These are phyloP conservation scores for Vombatus ursinus DNA, from an alignment of 2,113 vertebrate species.

Conservation along the genomic window DNA sequence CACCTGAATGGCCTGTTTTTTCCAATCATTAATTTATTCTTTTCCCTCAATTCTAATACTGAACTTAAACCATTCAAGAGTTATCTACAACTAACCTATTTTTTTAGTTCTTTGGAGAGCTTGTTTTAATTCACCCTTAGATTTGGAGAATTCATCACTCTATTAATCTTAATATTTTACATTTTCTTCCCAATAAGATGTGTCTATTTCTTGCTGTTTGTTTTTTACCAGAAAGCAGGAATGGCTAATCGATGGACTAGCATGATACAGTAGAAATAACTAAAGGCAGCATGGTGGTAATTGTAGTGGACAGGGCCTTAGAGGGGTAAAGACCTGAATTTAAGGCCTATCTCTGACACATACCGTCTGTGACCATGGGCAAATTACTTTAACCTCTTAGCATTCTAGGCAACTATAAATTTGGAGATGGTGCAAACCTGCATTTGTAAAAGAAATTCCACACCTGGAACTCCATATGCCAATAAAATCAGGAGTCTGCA, in stretches of 20 bases:
- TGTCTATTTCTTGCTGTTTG: neutral
- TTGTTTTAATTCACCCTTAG: neutral
- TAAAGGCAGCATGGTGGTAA: neutral
- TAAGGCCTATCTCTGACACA: neutral
- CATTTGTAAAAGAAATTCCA: neutral
- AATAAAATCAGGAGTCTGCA: neutral
- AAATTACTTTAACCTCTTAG: neutral
- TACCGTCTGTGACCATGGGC: neutral
- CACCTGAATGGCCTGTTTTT: constrained; percentile 44
- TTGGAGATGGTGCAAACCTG: neutral
- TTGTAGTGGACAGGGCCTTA: neutral
- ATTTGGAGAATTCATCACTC: neutral
- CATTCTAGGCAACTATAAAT: neutral
- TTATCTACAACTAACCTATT: neutral
- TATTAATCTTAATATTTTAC: neutral
- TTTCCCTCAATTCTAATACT: constrained; percentile 34
- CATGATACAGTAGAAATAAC: neutral
- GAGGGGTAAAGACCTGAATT: neutral
- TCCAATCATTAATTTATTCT: constrained; percentile 53
- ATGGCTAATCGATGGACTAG: neutral
- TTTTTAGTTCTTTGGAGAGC: neutral
- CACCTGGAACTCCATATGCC: neutral
- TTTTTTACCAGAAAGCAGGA: constrained; percentile 2
- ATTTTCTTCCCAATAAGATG: neutral
- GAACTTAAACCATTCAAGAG: neutral